Evolutionary conservation across 2,113 vertebrate species (phyloP), one percentile per base, ranked within the genome.

Genomic region (Platanista minor): DNA sequence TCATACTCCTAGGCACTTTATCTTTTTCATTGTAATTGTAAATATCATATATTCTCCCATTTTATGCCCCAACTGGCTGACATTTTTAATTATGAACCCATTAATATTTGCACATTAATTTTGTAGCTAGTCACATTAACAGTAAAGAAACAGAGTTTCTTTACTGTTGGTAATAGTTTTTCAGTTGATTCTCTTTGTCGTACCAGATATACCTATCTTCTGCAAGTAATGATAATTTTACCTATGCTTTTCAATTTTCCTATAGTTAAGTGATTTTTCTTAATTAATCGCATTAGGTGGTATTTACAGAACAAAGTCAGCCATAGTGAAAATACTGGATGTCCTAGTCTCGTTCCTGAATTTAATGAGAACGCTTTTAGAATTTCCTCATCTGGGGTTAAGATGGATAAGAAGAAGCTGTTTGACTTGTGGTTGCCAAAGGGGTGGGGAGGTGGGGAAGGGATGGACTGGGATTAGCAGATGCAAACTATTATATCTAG

Each of bases 51-150:
- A 46, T 75, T 90, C 82, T 84, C 77, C 61, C 66, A 92, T 69
- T 69, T 57, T 84, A 96, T 85, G 31, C 20, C 52, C 77, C 33
- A 90, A 46, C 33, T 84, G 33, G 87, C 39, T 90, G 69, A 92
- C 80, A 61, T 84, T 90, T 96, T 96, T 54, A 96, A 95, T 80
- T 57, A 91, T 59, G 85, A 36, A 36, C 49, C 15, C 46, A n/a
- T 29, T 95, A 74, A 81, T 84, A 86, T 92, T 85, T 92, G 62
- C 59, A 72, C 75, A 82, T 96, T 72, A 71, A 96, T 95, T 92
- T 94, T 88, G 10, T 88, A 74, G 75, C 64, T 75, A 75, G 39
- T 25, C 39, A 75, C 18, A 57, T 84, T 77, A 92, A n/a, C n/a
- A n/a, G n/a, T n/a, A n/a, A n/a, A n/a, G n/a, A n/a, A n/a, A n/a